These are phyloP conservation scores for Cataglyphis hispanica DNA, from an alignment of 1,140 invertebrate genomes.

Conservation along the genomic window DNA sequence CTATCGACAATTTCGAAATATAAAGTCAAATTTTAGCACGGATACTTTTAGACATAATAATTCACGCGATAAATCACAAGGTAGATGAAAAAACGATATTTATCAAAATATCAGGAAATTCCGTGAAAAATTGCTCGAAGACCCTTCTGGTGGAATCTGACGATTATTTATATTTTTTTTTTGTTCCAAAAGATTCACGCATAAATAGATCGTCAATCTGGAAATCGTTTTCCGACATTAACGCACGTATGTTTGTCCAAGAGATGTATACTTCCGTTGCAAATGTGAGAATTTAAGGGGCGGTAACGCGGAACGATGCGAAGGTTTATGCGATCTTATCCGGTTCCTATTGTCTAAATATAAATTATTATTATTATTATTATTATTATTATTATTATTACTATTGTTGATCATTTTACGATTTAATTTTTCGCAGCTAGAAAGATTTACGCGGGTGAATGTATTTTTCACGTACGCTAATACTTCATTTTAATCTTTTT, in stretches of 20 bases:
- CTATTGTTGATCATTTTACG: background rate
- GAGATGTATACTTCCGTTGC: background rate
- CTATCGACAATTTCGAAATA: background rate
- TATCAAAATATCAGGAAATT: background rate
- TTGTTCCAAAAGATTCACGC: conserved; percentile 17
- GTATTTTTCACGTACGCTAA: background rate
- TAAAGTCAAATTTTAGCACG: too few relatives aligned
- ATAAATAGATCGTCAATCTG: conserved; percentile 4
- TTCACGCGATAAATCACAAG: too few relatives aligned
- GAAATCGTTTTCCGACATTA: conserved; percentile 24
- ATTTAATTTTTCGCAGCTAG: background rate
- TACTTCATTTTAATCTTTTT: background rate
- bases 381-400: background rate
- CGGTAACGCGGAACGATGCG: conserved; percentile 83
- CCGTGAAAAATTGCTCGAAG: background rate
- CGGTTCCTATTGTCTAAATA: background rate
- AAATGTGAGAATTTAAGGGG: conserved; percentile 71
- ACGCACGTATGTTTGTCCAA: background rate
- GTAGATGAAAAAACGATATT: too few relatives aligned
- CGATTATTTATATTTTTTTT: conserved; percentile 21
- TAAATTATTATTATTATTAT: background rate
- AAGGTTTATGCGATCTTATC: conserved; percentile 73
- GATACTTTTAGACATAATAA: background rate
- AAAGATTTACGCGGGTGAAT: background rate
- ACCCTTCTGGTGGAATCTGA: background rate